Percentiles rank a stretch among this genome's conserved stretches.
phyloP scores from a whole-genome alignment of 2,797 vertebrate genomes.

The Percopsis omiscomaycus region DNA sequence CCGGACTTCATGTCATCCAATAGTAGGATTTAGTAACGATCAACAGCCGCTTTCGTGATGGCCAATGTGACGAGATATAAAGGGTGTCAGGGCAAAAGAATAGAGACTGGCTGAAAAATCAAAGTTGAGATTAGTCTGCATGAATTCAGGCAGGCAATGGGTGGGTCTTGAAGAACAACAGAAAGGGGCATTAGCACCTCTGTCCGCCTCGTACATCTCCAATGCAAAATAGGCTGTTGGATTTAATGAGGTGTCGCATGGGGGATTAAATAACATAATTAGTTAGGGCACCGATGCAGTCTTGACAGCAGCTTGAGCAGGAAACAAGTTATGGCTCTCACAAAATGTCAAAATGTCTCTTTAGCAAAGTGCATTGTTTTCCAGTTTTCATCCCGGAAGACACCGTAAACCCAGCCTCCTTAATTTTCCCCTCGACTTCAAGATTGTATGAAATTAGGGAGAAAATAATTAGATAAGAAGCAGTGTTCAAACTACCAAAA shows the following conservation, averaged over 20 bases:
- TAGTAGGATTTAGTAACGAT: conserved; percentile 42
- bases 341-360: conserved; percentile 29
- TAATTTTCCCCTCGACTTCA: neutral
- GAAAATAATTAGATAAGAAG: conserved; percentile 2
- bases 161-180: conserved; percentile 34
- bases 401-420: conserved; percentile 4
- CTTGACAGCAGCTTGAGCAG: conserved; percentile 36
- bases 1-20: conserved; percentile 40
- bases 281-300: conserved; percentile 43
- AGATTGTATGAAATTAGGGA: conserved; percentile 20
- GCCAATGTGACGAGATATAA: conserved; percentile 34
- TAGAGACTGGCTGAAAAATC: conserved; percentile 32
- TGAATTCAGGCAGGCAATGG: conserved; percentile 31
- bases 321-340: conserved; percentile 35
- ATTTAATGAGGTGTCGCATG: conserved; percentile 53
- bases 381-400: conserved; percentile 12
- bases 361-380: neutral
- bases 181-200: conserved; percentile 26
- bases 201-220: conserved; percentile 37
- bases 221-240: conserved; percentile 30
- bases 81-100: conserved; percentile 49
- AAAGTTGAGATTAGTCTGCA: conserved; percentile 36
- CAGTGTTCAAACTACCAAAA: conserved; percentile 8
- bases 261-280: conserved; percentile 58
- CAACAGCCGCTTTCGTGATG: conserved; percentile 40